Evolutionary conservation across 1,140 invertebrate species (phyloP).

Genomic region (Bemisia tabaci): DNA sequence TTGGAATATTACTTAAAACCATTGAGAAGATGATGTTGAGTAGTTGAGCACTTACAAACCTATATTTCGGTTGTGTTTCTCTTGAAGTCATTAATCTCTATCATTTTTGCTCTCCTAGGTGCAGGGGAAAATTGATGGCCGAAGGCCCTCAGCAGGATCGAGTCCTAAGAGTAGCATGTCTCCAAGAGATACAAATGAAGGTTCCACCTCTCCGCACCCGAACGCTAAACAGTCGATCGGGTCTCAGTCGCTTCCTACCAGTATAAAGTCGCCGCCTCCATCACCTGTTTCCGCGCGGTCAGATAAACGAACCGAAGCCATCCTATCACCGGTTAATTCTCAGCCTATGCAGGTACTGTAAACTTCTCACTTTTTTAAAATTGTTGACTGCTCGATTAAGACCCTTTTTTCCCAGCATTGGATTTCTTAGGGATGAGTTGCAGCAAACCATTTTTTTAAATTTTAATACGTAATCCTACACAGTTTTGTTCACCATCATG

Average conservation of each 20-base stretch:
- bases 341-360: slow-evolving; percentile 11
- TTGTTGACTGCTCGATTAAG: neutral
- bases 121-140: neutral
- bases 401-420: too few species aligned
- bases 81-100: too few species aligned
- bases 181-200: neutral
- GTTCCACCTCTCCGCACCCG: neutral
- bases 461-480: too few species aligned
- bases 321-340: slow-evolving; percentile 13
- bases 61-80: too few species aligned
- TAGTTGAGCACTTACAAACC: too few species aligned
- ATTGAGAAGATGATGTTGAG: too few species aligned
- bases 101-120: neutral
- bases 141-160: neutral
- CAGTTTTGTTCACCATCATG: too few species aligned
- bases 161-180: neutral
- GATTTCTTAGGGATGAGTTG: too few species aligned
- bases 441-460: too few species aligned
- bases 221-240: slow-evolving; percentile 28
- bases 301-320: neutral
- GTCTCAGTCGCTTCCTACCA: slow-evolving; percentile 22
- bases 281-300: slow-evolving; percentile 34
- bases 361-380: neutral
- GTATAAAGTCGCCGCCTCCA: slow-evolving; percentile 29
- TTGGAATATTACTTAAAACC: too few species aligned